A percentile compares a stretch with the other conserved stretches of the same genome.
Conservation (phyloP, 2,888 invertebrate genomes). For the Hofmannophila pseudospretella region DNA sequence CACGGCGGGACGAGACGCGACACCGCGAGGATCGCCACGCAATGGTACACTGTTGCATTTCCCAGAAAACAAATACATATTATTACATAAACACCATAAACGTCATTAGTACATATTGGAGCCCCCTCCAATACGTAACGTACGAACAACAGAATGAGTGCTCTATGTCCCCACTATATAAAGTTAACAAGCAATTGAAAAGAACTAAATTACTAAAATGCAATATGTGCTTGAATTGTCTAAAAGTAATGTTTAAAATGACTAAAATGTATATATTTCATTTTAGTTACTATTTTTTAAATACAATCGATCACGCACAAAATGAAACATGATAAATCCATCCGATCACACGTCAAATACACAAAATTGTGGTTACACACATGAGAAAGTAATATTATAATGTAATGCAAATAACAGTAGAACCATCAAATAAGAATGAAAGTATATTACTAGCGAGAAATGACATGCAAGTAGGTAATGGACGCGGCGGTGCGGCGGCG, state of each 20-base stretch:
- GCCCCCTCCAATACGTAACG: constrained; percentile 39
- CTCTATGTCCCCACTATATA: constrained; percentile 41
- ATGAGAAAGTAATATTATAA: constrained; percentile 56
- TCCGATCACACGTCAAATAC: constrained; percentile 62
- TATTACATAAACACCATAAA: too few species aligned
- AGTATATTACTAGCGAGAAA: constrained; percentile 50
- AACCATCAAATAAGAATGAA: constrained; percentile 58
- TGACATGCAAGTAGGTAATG: constrained; percentile 51
- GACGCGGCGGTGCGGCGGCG: constrained; percentile 52
- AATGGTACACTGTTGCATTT: constrained; percentile 1
- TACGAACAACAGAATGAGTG: constrained; percentile 41
- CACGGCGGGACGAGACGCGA: too few species aligned
- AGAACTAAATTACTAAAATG: constrained; percentile 33
- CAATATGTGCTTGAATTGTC: constrained; percentile 31
- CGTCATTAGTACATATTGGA: constrained; percentile 28
- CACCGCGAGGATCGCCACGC: neutral
- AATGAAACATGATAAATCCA: constrained; percentile 47
- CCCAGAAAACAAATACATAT: neutral
- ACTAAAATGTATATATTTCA: constrained; percentile 13
- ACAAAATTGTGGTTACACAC: constrained; percentile 66
- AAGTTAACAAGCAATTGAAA: constrained; percentile 44
- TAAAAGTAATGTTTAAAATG: constrained; percentile 21
- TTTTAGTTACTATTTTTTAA: constrained; percentile 13
- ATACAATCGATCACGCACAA: constrained; percentile 39
- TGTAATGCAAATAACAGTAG: constrained; percentile 64